Percentiles rank a stretch among this genome's conserved stretches.
Conservation (phyloP, 2,888 invertebrate species). For the Fragum sueziense region DNA sequence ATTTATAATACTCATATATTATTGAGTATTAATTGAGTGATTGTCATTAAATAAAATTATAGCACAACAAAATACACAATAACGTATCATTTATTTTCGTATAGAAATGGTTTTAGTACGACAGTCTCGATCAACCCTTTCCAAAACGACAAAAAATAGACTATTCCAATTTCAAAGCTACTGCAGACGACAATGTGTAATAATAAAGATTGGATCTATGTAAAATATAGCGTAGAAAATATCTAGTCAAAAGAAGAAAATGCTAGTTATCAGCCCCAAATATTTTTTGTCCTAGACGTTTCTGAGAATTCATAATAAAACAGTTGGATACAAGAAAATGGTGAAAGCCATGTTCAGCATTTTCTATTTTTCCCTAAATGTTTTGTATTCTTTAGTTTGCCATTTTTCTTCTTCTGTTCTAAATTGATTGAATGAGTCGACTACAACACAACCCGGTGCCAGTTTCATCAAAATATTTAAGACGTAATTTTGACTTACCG, state of each 20-base stretch:
- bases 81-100: no score
- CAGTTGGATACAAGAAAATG: not conserved
- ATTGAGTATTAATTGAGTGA: not conserved
- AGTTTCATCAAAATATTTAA: no score
- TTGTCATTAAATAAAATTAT: not conserved
- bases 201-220: not conserved
- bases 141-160: not conserved
- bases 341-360: not conserved
- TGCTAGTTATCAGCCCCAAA: no score
- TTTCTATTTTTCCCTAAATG: not conserved
- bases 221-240: not conserved
- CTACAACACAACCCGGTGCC: no score
- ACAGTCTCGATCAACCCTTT: not conserved
- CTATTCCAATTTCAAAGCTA: not conserved
- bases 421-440: no score
- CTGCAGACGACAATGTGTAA: not conserved
- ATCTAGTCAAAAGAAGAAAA: no score
- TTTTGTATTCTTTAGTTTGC: no score
- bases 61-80: not conserved
- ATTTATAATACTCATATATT: not conserved
- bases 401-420: no score
- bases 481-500: no score
- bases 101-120: no score
- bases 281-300: no score
- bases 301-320: no score